These are phyloP conservation scores for Taeniopygia guttata DNA, from an alignment of 2,797 vertebrate species.

Conservation along the genomic window DNA sequence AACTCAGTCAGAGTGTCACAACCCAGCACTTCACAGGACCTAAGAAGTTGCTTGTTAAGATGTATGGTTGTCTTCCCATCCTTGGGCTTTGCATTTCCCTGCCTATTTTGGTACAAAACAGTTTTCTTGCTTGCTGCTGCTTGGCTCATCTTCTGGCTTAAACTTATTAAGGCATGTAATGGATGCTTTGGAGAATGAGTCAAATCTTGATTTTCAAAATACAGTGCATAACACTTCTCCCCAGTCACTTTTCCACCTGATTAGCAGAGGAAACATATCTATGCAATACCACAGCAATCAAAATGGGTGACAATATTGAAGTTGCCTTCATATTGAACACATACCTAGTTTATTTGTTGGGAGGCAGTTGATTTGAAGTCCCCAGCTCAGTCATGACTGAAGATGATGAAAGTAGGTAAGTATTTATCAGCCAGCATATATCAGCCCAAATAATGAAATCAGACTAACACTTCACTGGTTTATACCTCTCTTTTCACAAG, in stretches of 20 bases:
- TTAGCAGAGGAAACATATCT: neutral
- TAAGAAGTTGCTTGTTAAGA: neutral
- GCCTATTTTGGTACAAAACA: neutral
- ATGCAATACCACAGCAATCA: neutral
- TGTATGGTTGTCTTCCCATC: neutral
- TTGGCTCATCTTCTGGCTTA: neutral
- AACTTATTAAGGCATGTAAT: neutral
- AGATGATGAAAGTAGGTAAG: neutral
- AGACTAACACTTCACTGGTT: neutral
- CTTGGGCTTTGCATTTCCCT: neutral
- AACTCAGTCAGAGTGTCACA: neutral
- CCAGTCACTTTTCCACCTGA: neutral
- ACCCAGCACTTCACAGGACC: neutral
- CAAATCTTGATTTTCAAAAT: neutral
- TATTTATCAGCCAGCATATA: neutral
- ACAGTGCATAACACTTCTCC: neutral
- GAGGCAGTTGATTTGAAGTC: neutral
- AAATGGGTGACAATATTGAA: neutral
- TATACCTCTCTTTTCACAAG: neutral
- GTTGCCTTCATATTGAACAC: neutral
- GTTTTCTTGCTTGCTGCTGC: neutral
- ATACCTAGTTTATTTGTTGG: neutral
- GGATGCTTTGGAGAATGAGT: neutral
- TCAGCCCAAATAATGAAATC: neutral
- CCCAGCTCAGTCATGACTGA: neutral